Evolutionary conservation across 2,888 invertebrate species (phyloP), one percentile per base, ranked within the genome.

Genomic region (Saturnia japonica): DNA sequence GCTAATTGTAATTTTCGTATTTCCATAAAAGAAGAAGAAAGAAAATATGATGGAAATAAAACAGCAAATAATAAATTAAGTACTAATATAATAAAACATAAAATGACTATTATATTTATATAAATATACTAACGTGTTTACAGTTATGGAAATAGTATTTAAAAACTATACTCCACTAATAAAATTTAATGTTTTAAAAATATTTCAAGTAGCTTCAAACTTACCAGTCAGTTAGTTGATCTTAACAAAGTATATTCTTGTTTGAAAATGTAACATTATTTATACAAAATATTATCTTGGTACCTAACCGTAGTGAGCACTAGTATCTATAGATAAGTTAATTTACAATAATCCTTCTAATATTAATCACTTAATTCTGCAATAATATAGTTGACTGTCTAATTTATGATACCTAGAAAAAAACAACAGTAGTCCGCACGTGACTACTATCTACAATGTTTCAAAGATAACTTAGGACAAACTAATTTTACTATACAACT

Each of bases 311-410:
- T 40, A 40, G 19, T 40, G n/a, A 64, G 64, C 16, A 40, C 7
- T 60, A 28, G 28, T 28, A 40, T n/a, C 34, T 64, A 64, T 28
- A 64, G 64, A 64, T 64, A 64, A 64, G 40, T 64, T 64, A 40
- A 40, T 40, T 64, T 64, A n/a, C n/a, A 40, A 22, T 64, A 64
- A 64, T 64, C 64, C 64, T 25, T 60, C 14, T 64, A 19, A 64
- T 40, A 64, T 64, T 40, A n/a, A 40, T 34, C 12, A n/a, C n/a
- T 64, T 64, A 64, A 64, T 34, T 1, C n/a, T 64, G n/a, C 8
- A 64, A 64, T 64, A 64, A n/a, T 64, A 40, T 40, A 60, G 57
- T n/a, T 40, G 40, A 64, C 19, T 40, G 64, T 64, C 64, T 64
- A 64, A 64, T 64, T 64, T 64, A 64, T 64, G 64, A 64, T n/a